Base-by-base conservation (phyloP, 30 jellyfish, hydroid and myxozoan genomes). In the Pelagia noctiluca region DNA sequence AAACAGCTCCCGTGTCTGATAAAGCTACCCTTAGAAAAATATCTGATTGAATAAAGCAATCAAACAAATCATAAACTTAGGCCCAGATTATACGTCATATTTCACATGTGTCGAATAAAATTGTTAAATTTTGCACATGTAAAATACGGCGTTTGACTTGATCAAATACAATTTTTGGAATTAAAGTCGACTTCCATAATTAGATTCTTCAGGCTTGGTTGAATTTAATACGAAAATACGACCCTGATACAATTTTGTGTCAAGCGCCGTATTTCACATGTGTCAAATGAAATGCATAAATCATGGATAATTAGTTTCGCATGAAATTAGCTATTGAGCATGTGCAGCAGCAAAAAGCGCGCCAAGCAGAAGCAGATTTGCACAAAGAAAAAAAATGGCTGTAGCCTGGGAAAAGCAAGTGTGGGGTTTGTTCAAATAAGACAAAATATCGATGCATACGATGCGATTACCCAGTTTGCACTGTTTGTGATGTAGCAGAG, bases 301-400 rank as follows among this genome's bases (percentile, higher is more conserved):
- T 42, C 16, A 42, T 42, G 57, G 16, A 42, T 5, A 42, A 42
- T 42, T 42, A 42, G 16, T 42, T 42, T 42, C 57, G 12, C 57
- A 42, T 42, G 57, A 42, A 42, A 42, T 42, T 42, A 42, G 57
- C 57, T 42, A 42, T 42, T 5, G 57, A 42, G 57, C 57, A 42
- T 42, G 57, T 42, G 57, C 57, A 42, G 57, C 57, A 42, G 57
- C 57, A 42, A 42, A 42, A 42, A 42, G 57, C 57, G 12, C 8
- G 57, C 57, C 57, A 42, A 42, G 57, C 57, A 42, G 57, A 42
- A 42, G 57, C 57, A 42, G 57, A 42, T 42, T 42, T 42, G 57
- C 57, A 42, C 57, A 42, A 42, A 42, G 12, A 42, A 42, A 42
- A 42, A 42, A 42, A 16, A 42, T 42, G 57, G 57, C 57, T 42